Conservation (phyloP, 2,888 invertebrate species). For the Drosophila prostipennis region DNA sequence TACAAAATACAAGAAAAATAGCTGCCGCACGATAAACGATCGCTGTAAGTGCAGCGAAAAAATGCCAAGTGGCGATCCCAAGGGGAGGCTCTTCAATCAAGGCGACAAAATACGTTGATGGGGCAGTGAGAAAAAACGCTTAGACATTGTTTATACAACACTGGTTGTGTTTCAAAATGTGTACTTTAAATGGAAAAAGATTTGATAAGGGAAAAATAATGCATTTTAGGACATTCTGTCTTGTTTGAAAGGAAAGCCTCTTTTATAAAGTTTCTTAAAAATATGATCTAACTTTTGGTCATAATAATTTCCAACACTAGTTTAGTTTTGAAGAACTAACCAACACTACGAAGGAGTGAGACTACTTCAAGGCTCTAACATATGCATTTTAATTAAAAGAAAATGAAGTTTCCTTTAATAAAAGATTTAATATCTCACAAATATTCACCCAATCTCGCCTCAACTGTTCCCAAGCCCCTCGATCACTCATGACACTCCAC, state of each 20-base stretch:
- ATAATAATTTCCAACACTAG: too few species aligned
- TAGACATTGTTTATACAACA: background rate
- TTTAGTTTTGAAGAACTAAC: too few species aligned
- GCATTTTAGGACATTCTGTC: too few species aligned
- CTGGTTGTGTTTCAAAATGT: background rate
- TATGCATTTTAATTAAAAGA: too few species aligned
- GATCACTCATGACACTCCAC: conserved; percentile 20
- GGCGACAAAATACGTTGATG: background rate
- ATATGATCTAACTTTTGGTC: too few species aligned
- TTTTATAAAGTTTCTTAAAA: too few species aligned
- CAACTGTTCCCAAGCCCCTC: conserved; percentile 12
- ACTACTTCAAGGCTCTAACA: too few species aligned
- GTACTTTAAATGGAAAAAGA: background rate
- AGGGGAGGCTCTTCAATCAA: conserved; percentile 10
- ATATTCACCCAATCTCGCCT: background rate
- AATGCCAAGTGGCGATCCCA: conserved; percentile 9
- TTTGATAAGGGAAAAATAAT: background rate
- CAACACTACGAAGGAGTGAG: too few species aligned
- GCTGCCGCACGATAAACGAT: conserved; percentile 1
- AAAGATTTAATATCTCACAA: background rate
- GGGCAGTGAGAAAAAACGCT: background rate
- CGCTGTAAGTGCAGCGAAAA: background rate
- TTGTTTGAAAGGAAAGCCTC: too few species aligned
- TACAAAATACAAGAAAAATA: background rate
- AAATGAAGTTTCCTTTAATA: background rate